Evolutionary conservation across 2,888 invertebrate genomes (phyloP), one percentile per base, ranked within the genome.

Genomic region (Rosalia funebris): DNA sequence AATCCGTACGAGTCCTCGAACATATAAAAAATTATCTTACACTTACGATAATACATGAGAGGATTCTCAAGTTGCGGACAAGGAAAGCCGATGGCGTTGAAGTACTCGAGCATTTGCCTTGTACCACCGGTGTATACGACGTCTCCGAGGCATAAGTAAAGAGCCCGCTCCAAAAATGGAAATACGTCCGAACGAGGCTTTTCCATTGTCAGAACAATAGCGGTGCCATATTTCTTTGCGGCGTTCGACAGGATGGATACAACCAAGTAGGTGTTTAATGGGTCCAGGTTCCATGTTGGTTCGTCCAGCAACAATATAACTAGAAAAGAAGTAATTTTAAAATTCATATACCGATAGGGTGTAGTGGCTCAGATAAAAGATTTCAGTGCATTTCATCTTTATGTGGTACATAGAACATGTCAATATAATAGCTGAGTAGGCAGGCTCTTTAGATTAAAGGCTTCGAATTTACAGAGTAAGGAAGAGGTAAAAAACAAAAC

Each of bases 11-110:
- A 25, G 25, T 7, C 7, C 7, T 25, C 25, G 25, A 25, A 25
- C 3, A 25, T 7, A 25, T 25, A 25, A 25, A 25, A 25, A 7
- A 7, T 25, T 25, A 25, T 25, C 25, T 25, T 7, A 45, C 56
- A 87, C 93, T 89, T 83, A 95, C 95, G 84, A 78, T 97, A 98
- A 81, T 96, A 98, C 92, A 97, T 97, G n/a, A 98, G 84, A 0
- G 98, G 98, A 81, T 98, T 98, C 78, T 98, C 98, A 46, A 96
- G 83, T 77, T 96, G 94, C 0, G 98, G 98, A 80, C 98, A 98
- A 0, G 97, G 96, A 79, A 96, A 97, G 1, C 98, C 98, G 69
- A 98, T 95, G 65, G 91, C 91, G 56, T 94, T 91, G 81, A 98
- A 98, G 81, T 98, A 98, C 76, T 95, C 93, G 61, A 98, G 84